A percentile compares a stretch with the other conserved stretches of the same genome.
Evolutionary conservation across 2,888 invertebrate species (phyloP).

Genomic region (Drymonia ruficornis): DNA sequence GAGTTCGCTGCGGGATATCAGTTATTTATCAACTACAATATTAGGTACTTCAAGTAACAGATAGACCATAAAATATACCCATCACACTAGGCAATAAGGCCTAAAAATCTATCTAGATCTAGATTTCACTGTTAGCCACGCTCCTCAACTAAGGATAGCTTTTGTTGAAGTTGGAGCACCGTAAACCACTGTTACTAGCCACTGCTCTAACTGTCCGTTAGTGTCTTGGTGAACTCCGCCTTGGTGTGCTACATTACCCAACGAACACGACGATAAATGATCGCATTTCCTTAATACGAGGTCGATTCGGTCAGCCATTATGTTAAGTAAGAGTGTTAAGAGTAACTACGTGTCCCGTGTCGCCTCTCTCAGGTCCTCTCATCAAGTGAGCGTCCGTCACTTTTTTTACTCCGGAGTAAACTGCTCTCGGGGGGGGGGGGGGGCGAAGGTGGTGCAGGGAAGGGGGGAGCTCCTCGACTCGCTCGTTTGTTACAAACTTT

Average conservation of each 20-base stretch:
- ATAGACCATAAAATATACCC: too few relatives aligned
- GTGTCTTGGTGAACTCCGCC: too few relatives aligned
- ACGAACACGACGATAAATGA: too few relatives aligned
- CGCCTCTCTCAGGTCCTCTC: not conserved
- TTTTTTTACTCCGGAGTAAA: not conserved
- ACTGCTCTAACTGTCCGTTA: too few relatives aligned
- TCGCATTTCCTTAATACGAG: not conserved
- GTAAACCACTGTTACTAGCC: too few relatives aligned
- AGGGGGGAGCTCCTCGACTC: not conserved
- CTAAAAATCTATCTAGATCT: too few relatives aligned
- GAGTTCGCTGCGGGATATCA: not conserved
- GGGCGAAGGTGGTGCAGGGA: too few relatives aligned
- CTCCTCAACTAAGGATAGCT: too few relatives aligned
- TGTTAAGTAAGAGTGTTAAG: not conserved
- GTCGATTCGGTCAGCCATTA: not conserved
- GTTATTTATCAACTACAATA: conserved; percentile 1
- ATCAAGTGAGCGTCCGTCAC: not conserved
- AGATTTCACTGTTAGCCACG: too few relatives aligned
- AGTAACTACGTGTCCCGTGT: not conserved
- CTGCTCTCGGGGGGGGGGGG: not conserved
- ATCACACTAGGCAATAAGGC: too few relatives aligned
- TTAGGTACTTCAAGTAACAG: not conserved
- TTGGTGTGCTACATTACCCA: too few relatives aligned
- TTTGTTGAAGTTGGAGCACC: too few relatives aligned
- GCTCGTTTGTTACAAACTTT: conserved; percentile 8